Base-by-base conservation (phyloP, 1,140 invertebrate genomes). In the Apis dorsata region DNA sequence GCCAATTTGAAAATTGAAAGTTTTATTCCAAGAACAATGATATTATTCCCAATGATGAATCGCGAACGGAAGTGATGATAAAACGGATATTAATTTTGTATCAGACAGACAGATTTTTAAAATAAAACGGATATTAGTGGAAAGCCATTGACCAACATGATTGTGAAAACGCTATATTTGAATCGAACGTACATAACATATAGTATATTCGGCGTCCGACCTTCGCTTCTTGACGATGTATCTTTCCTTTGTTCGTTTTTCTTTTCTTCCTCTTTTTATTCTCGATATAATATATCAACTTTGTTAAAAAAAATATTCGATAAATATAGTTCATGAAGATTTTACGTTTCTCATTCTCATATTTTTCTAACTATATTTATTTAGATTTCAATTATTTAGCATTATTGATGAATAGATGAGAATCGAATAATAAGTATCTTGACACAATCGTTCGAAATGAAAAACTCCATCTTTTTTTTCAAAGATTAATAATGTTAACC, bases 121-220 rank as follows among this genome's bases (percentile, higher is more conserved):
- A 73, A 80, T 73, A 80, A 71, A 60, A 62, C 78, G 28, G 44
- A 71, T 53, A 62, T 44, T n/a, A 19, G 15, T 17, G 59, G 68
- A 34, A 53, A 51, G 24, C 21, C 55, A 79, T 79, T 44, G 77
- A 79, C 66, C 44, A 60, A 60, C 44, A 19, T 21, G 68, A 63
- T 71, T n/a, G 44, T n/a, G 55, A 79, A 79, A 71, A 19, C 34
- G 17, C 24, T 62, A 53, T 79, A 34, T 62, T 71, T 53, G 66
- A 79, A 72, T 51, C 49, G 68, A 63, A 60, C 55, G 60, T 44
- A 44, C 34, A 44, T 7, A 44, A 44, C 34, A 44, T 44, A 44
- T 44, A 79, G 51, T 70, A 70, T 28, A 7, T 21, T 69, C 28
- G 34, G 11, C n/a, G 34, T 9, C 12, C 28, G 55, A 69, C 53